Conservation (phyloP, 2,113 vertebrate species). For the Podiceps cristatus region DNA sequence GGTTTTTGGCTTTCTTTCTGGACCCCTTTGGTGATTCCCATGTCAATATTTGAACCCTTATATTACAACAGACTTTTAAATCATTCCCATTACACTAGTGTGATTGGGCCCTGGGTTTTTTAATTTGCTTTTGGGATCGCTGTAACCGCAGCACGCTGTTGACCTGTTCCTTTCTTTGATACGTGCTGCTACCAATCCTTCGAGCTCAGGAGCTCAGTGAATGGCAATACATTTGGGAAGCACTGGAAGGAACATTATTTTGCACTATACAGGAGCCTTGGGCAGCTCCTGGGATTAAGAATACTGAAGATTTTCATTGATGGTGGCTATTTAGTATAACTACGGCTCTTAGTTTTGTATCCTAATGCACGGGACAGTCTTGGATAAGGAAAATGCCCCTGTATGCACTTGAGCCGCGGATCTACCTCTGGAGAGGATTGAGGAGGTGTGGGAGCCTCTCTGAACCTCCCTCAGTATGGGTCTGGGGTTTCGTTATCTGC, state of each 20-base stretch:
- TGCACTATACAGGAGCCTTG: not conserved
- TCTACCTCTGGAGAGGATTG: not conserved
- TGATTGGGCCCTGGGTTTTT: not conserved
- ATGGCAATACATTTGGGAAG: not conserved
- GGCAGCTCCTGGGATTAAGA: not conserved
- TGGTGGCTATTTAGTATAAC: not conserved
- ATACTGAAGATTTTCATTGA: not conserved
- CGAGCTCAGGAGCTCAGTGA: not conserved
- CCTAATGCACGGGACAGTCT: not conserved
- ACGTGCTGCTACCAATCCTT: not conserved
- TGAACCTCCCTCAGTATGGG: not conserved
- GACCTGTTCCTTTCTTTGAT: not conserved
- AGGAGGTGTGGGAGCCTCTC: not conserved
- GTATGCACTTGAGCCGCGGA: not conserved
- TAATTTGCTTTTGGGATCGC: not conserved
- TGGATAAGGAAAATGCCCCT: not conserved
- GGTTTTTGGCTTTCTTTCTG: not conserved
- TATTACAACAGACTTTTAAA: not conserved
- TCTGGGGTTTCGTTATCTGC: not conserved
- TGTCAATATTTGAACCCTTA: not conserved
- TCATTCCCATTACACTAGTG: not conserved
- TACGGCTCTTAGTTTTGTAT: not conserved
- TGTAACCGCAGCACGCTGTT: not conserved
- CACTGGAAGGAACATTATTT: not conserved
- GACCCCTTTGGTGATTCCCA: not conserved